Evolutionary conservation across 2,113 vertebrate genomes (phyloP).

Genomic region (Egretta garzetta): DNA sequence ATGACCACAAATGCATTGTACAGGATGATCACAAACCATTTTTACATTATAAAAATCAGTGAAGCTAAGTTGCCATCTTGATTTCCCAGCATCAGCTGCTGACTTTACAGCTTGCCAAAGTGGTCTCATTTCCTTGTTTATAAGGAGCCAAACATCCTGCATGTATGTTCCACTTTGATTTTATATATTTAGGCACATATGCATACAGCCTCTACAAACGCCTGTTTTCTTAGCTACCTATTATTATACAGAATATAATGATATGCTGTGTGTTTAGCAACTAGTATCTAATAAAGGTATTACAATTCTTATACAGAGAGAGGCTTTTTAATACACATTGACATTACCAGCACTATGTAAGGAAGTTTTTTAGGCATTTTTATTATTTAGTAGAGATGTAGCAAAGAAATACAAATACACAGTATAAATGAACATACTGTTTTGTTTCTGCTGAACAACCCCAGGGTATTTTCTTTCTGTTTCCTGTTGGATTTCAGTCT

Average conservation of each 20-base stretch:
- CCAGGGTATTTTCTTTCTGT: neutral
- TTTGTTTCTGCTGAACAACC: neutral
- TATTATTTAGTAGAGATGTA: neutral
- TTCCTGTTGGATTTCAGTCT: neutral
- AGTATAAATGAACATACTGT: neutral
- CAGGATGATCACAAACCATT: neutral
- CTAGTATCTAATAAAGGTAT: neutral
- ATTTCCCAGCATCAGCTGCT: neutral
- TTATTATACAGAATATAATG: neutral
- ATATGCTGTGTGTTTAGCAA: neutral
- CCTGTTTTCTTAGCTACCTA: neutral
- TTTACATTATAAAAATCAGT: neutral
- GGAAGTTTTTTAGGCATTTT: neutral
- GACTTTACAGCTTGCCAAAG: neutral
- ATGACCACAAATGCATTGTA: neutral
- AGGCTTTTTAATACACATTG: neutral
- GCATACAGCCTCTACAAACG: neutral
- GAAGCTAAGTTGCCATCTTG: neutral
- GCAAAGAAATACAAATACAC: neutral
- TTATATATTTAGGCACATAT: neutral
- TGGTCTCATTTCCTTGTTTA: neutral
- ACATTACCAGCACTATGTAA: neutral
- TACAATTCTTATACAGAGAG: neutral
- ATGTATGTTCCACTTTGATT: neutral
- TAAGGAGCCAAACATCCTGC: neutral